A percentile compares a stretch with the other conserved stretches of the same genome.
Evolutionary conservation across 2,113 vertebrate species (phyloP).

Genomic region (Neogale vison): DNA sequence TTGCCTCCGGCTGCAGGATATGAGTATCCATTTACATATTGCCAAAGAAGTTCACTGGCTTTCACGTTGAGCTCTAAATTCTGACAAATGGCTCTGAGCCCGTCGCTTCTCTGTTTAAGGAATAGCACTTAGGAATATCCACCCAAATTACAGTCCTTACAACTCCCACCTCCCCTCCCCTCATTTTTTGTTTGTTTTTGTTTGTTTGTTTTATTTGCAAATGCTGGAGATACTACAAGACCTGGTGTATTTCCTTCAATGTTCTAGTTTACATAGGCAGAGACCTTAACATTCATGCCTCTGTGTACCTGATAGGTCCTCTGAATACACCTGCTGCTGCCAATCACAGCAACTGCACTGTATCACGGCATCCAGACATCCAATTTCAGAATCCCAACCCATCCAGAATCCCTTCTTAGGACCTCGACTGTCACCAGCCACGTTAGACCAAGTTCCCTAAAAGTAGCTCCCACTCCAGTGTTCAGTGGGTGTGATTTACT

Average conservation of each 20-base stretch:
- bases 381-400: accelerated
- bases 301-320: not conserved
- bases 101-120: not conserved
- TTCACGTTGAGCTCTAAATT: not conserved
- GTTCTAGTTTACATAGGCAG: too few relatives aligned
- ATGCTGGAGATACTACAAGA: too few relatives aligned
- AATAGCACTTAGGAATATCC: not conserved
- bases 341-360: accelerated
- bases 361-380: too few relatives aligned
- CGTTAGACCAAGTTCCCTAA: not conserved
- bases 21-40: not conserved
- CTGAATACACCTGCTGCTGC: not conserved
- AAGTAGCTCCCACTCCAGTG: not conserved
- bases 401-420: not conserved
- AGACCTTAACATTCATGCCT: accelerated
- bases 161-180: not conserved
- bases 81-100: too few relatives aligned
- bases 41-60: not conserved
- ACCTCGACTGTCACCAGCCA: not conserved
- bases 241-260: not conserved
- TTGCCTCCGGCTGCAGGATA: not conserved
- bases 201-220: not conserved
- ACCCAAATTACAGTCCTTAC: not conserved
- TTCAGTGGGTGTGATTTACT: accelerated
- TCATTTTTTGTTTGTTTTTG: not conserved